Conservation (phyloP, 23 tunicate species). For the Halocynthia roretzi region DNA sequence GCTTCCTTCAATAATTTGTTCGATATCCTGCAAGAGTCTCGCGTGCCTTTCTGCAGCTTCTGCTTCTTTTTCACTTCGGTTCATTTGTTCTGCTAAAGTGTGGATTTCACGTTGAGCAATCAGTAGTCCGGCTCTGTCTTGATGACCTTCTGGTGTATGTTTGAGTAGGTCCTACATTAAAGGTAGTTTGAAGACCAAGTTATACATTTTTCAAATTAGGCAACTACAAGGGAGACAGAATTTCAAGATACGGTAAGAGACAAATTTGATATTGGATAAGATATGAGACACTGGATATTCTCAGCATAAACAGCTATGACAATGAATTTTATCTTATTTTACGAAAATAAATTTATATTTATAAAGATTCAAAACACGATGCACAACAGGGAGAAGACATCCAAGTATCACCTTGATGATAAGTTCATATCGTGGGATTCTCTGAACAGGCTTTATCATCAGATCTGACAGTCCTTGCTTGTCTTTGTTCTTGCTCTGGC, state of each 20-base stretch:
- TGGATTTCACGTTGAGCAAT: slow-evolving; percentile 74
- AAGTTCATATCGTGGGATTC: slow-evolving; percentile 88
- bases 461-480: slow-evolving; percentile 72
- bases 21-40: slow-evolving; percentile 55
- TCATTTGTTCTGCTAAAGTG: slow-evolving; percentile 80
- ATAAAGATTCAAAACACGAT: no score
- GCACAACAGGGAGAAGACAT: no score
- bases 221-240: no score
- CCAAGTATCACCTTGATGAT: slow-evolving; percentile 48
- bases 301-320: no score
- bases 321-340: no score
- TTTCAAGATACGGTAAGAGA: no score
- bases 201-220: no score
- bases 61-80: slow-evolving; percentile 68
- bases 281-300: no score
- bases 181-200: no score
- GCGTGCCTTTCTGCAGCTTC: slow-evolving; percentile 49
- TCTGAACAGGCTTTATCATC: slow-evolving; percentile 89
- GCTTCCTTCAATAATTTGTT: slow-evolving; percentile 64
- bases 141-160: slow-evolving; percentile 75
- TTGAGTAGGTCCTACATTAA: slow-evolving; percentile 65
- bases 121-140: slow-evolving; percentile 53
- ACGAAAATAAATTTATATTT: no score
- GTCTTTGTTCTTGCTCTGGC: slow-evolving; percentile 57
- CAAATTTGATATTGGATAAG: no score